Base-by-base conservation (phyloP, 2,113 vertebrate genomes). In the Turdus rufiventris region DNA sequence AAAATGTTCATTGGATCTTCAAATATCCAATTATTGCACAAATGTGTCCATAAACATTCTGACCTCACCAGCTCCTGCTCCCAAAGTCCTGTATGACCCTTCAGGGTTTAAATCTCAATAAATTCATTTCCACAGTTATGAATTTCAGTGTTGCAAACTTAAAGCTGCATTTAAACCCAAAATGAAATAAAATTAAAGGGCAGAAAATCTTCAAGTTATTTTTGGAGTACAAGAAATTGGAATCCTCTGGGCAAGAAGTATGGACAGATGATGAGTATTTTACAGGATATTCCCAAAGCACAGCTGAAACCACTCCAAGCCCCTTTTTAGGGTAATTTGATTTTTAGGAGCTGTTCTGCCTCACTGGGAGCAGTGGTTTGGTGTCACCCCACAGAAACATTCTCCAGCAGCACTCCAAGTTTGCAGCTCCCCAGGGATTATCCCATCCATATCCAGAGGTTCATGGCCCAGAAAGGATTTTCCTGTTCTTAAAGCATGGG, bases 121-220 rank as follows among this genome's bases (percentile, higher is more conserved):
- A 33, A 79, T 43, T 26, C 2, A 67, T 45, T 54, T 18, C 23
- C 28, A 60, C 6, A 67, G 14, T 33, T 21, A 31, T 8, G 26
- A 5, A 23, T 8, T 60, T 62, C 34, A 58, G 38, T 0, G 0
- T 3, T 50, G 23, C 40, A 91, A 85, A 78, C 48, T 24, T 23
- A 50, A 62, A 42, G 13, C 48, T 67, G 72, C 29, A 15, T 17
- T 88, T 8, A 48, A 81, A 10, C n/a, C 42, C 57, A 38, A 70
- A 61, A 24, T 10, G 26, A 62, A 68, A 33, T 28, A 21, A 56
- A 81, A 51, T 36, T 29, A 8, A 48, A 28, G 14, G 28, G 18
- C 0, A 66, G 26, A 29, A 88, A 70, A 57, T 5, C 9, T 68
- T 24, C 26, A 2, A 1, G 3, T 62, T 23, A 0, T 40, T 33